Evolutionary conservation across 2,888 invertebrate genomes (phyloP), one percentile per base, ranked within the genome.

Genomic region (Brachyptera putata): DNA sequence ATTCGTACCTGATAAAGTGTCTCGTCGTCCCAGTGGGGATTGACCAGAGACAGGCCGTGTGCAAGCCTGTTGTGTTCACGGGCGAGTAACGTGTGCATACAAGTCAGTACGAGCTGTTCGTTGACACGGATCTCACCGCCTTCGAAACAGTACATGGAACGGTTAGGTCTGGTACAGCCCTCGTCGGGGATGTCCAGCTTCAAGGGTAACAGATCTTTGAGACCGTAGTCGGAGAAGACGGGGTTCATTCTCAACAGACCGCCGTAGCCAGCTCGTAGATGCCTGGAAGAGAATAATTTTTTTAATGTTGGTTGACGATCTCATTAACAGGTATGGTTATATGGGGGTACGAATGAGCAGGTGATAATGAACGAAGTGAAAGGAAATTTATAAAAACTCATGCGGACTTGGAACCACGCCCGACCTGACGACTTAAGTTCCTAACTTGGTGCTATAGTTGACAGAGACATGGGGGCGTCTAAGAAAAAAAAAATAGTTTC

Each of bases 1-100:
- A n/a, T 30, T 11, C 11, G 5, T 68, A 80, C 80, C 72, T 94
- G 94, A 80, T 87, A 95, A 0, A 94, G 75, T 0, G 88, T 93
- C 76, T 95, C 95, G 69, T 95, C 95, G 70, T 93, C 91, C 95
- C 94, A 95, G 72, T 91, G 92, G 0, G 91, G 91, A 76, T 95
- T 95, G 3, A 95, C 82, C 55, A 83, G 82, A 0, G 86, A 82
- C 37, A 96, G 75, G 4, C 78, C 86, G 56, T 81, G 83, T 0
- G 95, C 94, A 0, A 92, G 76, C 61, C 91, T 80, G 75, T 96
- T 96, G 74, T 96, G 95, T 72, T 95, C 92, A 61, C 94, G 79
- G 0, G 94, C 91, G 87, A 92, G 86, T 34, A 94, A 74, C 0
- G 93, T 93, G 72, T 95, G 94, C 91, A 94, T 92, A 66, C 91